Base-by-base conservation (phyloP, 1,140 invertebrate species). In the Drosophila ficusphila region DNA sequence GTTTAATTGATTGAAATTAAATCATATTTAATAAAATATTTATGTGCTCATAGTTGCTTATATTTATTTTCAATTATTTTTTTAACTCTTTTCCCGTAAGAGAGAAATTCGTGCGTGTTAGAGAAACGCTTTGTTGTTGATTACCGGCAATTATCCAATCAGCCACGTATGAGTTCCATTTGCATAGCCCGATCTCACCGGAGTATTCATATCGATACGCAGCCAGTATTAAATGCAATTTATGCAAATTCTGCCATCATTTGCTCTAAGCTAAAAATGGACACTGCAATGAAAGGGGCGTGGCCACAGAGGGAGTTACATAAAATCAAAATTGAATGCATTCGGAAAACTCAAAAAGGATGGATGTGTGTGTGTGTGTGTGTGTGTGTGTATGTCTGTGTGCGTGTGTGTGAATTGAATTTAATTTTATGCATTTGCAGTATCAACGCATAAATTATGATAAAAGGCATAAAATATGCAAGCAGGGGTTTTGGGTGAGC, bases 311-410 rank as follows among this genome's bases (percentile, higher is more conserved):
- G 42, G 38, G 57, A 53, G 39, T 62, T 58, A 74, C 76, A 71
- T 79, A 79, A 70, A 81, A 79, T 76, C 76, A 79, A 79, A 79
- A 75, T 70, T 75, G 76, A 79, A 79, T 70, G 70, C 70, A 79
- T 58, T 61, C 46, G 38, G 51, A 65, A 79, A 78, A 79, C 71
- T 57, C 60, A 74, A 79, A 42, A 34, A 38, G 47, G 58, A 29
- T 57, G 42, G 42, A 21, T 41, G 4, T 48, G 34, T 41, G 52
- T 39, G 29, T 34, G 29, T 49, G 57, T 27, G 21, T 60, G 38
- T 57, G 70, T 41, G 4, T 48, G 34, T 41, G 52, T 39, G 29
- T 34, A 25, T 49, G 57, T 27, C n/a, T n/a, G n/a, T n/a, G n/a
- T n/a, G 16, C 31, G 41, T 64, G 46, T 54, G 21, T 60, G 38